Evolutionary conservation across 2,113 vertebrate species (phyloP).

Genomic region (Lynx canadensis): DNA sequence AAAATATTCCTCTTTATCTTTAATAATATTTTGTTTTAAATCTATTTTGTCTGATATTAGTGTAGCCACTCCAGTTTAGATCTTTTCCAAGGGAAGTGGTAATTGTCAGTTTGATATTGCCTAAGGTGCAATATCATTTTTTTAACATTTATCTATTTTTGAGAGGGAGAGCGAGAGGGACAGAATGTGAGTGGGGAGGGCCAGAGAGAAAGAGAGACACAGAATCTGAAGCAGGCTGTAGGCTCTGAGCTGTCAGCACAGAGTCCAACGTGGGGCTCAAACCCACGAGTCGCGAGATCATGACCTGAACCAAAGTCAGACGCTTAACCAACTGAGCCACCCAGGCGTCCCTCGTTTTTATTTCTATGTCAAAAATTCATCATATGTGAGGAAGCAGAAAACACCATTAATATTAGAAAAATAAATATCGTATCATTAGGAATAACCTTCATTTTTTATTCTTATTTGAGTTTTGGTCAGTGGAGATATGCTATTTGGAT

Average conservation of each 20-base stretch:
- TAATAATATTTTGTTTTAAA: background rate
- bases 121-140: background rate
- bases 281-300: too few species aligned
- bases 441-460: background rate
- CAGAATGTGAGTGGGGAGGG: too few species aligned
- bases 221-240: too few species aligned
- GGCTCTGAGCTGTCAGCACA: too few species aligned
- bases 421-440: background rate
- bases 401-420: background rate
- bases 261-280: too few species aligned
- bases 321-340: too few species aligned
- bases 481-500: background rate
- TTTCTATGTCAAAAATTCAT: background rate
- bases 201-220: too few species aligned
- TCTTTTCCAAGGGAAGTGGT: background rate
- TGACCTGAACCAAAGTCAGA: too few species aligned
- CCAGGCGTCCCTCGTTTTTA: background rate
- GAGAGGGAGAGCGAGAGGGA: too few species aligned
- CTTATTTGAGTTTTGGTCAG: constrained; percentile 3
- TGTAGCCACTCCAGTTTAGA: background rate
- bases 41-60: background rate
- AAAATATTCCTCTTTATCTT: background rate
- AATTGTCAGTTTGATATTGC: background rate
- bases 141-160: too few species aligned
- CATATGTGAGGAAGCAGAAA: background rate